These are phyloP conservation scores for Drosophila sp. DNA, from an alignment of 1,140 invertebrate species.

Conservation along the genomic window DNA sequence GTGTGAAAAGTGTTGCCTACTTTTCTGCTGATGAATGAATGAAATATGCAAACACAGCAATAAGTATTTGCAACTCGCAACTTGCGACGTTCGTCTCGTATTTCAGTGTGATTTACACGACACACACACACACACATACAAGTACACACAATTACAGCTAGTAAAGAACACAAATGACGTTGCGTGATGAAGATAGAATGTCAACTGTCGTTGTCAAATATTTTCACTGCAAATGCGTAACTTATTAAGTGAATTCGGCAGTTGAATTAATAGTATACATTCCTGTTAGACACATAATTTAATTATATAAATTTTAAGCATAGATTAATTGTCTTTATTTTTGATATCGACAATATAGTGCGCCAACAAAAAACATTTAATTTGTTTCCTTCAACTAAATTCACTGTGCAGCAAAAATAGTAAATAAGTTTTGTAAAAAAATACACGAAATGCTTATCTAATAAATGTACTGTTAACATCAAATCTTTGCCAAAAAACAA, in stretches of 20 bases:
- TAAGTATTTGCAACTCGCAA: slow-evolving; percentile 1
- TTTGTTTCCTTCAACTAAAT: too few species aligned
- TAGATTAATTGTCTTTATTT: too few species aligned
- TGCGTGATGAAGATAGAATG: slow-evolving; percentile 30
- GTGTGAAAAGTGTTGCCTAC: slow-evolving; percentile 42
- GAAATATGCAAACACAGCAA: slow-evolving; percentile 40
- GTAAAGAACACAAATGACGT: background rate
- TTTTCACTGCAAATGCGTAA: background rate
- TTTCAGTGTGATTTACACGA: slow-evolving; percentile 25
- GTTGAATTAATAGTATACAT: background rate
- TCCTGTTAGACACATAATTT: too few species aligned
- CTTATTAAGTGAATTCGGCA: background rate
- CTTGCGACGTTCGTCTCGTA: slow-evolving; percentile 12
- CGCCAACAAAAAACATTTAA: too few species aligned
- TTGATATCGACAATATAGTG: too few species aligned
- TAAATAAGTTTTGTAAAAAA: background rate
- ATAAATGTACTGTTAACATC: slow-evolving; percentile 44
- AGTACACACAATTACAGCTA: slow-evolving; percentile 3
- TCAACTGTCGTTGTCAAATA: background rate
- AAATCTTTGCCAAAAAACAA: slow-evolving; percentile 21
- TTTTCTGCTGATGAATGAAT: slow-evolving; percentile 49
- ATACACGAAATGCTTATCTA: slow-evolving; percentile 27
- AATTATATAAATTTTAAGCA: too few species aligned
- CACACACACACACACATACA: too few species aligned
- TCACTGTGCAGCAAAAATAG: background rate